phyloP scores from a whole-genome alignment of 1,140 invertebrate species.

The Macrocentrus cingulum region DNA sequence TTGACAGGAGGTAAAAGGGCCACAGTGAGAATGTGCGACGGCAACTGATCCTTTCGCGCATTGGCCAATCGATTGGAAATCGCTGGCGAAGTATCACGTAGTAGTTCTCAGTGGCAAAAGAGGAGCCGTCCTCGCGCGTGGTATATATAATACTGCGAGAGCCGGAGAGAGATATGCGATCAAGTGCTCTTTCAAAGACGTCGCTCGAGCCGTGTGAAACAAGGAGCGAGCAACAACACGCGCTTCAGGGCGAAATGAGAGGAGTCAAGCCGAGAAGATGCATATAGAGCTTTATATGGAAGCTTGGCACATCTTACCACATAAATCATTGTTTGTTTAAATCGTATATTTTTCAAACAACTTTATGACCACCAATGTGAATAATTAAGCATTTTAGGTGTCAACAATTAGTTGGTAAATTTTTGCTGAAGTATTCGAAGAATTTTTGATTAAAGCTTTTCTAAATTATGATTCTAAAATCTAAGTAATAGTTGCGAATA shows the following conservation, averaged over 20 bases:
- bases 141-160: background rate
- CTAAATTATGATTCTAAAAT: too few relatives aligned
- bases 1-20: background rate
- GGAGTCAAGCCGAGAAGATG: background rate
- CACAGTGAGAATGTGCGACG: background rate
- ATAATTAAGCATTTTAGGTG: too few relatives aligned
- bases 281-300: background rate
- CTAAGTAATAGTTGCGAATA: too few relatives aligned
- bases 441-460: too few relatives aligned
- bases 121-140: background rate
- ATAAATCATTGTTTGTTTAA: too few relatives aligned
- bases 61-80: conserved; percentile 8
- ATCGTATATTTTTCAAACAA: too few relatives aligned
- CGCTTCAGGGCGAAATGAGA: background rate
- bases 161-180: conserved; percentile 12
- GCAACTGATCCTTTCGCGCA: conserved; percentile 10
- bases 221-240: conserved; percentile 14
- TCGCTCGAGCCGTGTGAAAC: conserved; percentile 13
- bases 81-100: conserved; percentile 18
- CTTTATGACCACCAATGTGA: too few relatives aligned
- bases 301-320: too few relatives aligned
- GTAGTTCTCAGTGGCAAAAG: conserved; percentile 11
- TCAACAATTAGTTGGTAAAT: too few relatives aligned
- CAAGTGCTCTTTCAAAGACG: conserved; percentile 10
- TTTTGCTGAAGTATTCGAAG: too few relatives aligned